These are phyloP conservation scores for Pseudochirops corinnae DNA, from an alignment of 2,797 vertebrate species.

Conservation along the genomic window DNA sequence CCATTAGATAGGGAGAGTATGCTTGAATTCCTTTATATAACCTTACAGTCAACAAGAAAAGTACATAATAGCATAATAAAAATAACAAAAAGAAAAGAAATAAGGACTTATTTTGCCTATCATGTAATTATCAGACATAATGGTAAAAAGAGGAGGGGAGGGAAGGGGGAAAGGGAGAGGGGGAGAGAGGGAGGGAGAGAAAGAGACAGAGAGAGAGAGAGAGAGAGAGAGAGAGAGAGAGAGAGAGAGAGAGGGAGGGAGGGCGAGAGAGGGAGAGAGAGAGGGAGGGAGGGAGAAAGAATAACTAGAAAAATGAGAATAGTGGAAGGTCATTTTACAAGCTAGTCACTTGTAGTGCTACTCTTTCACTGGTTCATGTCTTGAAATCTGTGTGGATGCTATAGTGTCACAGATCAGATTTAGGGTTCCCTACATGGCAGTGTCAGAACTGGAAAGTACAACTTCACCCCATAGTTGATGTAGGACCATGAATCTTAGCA, in stretches of 20 bases:
- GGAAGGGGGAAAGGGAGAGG: fast-evolving
- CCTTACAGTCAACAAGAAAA: background rate
- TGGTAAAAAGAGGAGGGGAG: background rate
- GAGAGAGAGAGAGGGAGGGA: too few species aligned
- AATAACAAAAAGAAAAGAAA: background rate
- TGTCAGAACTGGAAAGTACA: background rate
- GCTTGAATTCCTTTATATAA: background rate
- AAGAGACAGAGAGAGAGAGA: fast-evolving
- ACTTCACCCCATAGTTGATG: background rate
- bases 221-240: too few species aligned
- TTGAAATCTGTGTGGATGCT: background rate
- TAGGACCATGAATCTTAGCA: background rate
- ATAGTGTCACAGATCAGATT: background rate
- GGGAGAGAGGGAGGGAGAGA: too few species aligned
- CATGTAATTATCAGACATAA: background rate
- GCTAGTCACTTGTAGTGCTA: background rate
- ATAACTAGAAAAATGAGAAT: background rate
- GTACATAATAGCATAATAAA: background rate
- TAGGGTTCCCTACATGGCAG: background rate
- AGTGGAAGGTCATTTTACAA: background rate
- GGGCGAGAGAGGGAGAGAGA: fast-evolving
- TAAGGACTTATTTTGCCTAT: background rate
- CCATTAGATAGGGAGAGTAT: background rate
- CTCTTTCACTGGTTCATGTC: background rate
- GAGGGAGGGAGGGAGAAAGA: background rate